Percentiles rank a stretch among this genome's conserved stretches.
Evolutionary conservation across 2,113 vertebrate species (phyloP).

Genomic region (Cnemophilus loriae): DNA sequence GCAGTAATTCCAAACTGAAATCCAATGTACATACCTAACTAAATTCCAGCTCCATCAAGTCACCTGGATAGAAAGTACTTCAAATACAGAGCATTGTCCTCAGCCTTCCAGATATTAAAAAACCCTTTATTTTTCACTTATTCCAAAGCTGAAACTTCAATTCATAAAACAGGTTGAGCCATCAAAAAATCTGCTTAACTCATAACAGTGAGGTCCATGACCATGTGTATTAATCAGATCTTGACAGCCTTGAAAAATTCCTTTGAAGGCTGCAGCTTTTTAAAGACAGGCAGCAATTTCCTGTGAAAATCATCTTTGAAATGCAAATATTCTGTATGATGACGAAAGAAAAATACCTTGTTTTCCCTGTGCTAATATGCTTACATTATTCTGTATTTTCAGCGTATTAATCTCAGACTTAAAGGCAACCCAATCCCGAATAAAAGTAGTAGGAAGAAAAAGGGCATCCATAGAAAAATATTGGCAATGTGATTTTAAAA

Average conservation of each 20-base stretch:
- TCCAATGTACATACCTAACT: neutral
- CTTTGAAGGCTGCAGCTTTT: neutral
- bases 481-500: slow-evolving; percentile 62
- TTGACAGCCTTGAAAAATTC: neutral
- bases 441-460: slow-evolving; percentile 31
- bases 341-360: neutral
- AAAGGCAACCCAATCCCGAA: neutral
- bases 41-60: neutral
- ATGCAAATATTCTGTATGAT: neutral
- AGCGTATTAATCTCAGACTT: slow-evolving; percentile 32
- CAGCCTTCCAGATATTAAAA: neutral
- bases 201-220: neutral
- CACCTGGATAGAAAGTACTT: neutral
- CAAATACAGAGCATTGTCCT: neutral
- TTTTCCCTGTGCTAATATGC: neutral
- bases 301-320: neutral
- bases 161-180: neutral
- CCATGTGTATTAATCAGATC: neutral
- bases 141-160: neutral
- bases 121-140: neutral
- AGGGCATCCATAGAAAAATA: slow-evolving; percentile 45
- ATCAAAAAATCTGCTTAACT: neutral
- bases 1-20: neutral
- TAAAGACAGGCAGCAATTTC: neutral
- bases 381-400: slow-evolving; percentile 31